phyloP scores from a whole-genome alignment of 2,888 invertebrate species.

The Mayetiola destructor region DNA sequence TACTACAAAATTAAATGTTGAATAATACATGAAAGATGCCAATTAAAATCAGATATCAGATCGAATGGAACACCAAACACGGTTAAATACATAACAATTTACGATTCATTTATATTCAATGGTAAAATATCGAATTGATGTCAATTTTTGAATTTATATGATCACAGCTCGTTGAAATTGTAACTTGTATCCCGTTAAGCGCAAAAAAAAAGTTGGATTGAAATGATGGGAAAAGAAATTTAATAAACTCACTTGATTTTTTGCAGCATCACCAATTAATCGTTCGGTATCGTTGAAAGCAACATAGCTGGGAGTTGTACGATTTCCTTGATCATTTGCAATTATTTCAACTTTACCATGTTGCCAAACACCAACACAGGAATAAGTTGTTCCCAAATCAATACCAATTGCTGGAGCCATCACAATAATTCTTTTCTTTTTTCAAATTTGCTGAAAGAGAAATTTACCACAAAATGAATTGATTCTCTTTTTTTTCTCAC shows the following conservation, averaged over 20 bases:
- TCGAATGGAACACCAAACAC: not conserved
- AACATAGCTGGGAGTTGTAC: constrained; percentile 77
- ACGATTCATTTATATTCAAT: not conserved
- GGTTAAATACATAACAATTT: not conserved
- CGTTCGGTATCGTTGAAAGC: constrained; percentile 75
- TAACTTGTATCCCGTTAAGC: no score
- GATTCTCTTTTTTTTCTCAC: not conserved
- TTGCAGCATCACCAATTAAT: constrained; percentile 74
- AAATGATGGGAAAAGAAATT: no score
- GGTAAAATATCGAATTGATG: no score
- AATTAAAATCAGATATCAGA: not conserved
- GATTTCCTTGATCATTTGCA: constrained; percentile 78
- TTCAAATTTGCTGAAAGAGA: not conserved
- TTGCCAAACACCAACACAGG: constrained; percentile 74
- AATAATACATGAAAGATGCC: not conserved
- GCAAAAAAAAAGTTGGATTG: no score
- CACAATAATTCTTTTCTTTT: constrained; percentile 28
- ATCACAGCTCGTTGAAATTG: no score
- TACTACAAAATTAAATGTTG: no score
- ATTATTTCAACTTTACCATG: constrained; percentile 70
- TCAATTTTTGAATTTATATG: no score
- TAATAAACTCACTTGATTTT: constrained; percentile 62
- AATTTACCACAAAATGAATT: not conserved
- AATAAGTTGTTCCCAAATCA: constrained; percentile 78
- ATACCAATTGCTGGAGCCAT: constrained; percentile 51